Percentiles rank a stretch among this genome's conserved stretches.
Evolutionary conservation across 1,140 invertebrate genomes (phyloP).

Genomic region (Antheraea pernyi): DNA sequence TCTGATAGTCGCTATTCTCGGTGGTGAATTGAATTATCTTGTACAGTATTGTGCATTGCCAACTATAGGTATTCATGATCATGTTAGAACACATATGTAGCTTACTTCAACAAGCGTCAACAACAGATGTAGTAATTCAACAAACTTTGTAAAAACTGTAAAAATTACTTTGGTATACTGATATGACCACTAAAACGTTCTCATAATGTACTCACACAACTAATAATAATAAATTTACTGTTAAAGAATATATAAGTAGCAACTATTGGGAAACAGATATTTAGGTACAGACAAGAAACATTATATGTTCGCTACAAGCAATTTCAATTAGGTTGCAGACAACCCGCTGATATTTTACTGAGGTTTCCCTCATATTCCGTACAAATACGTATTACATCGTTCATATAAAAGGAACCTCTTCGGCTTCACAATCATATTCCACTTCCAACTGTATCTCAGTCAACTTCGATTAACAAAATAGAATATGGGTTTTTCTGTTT

Average conservation of each 20-base stretch:
- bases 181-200: no score
- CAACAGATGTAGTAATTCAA: no score
- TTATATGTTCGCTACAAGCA: slow-evolving; percentile 24
- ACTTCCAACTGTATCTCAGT: background rate
- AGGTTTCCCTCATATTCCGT: slow-evolving; percentile 15
- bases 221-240: no score
- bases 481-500: slow-evolving; percentile 16
- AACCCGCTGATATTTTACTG: slow-evolving; percentile 26
- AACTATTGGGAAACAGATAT: background rate
- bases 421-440: slow-evolving; percentile 8
- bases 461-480: background rate
- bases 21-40: no score
- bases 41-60: no score
- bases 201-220: no score
- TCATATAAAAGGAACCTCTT: slow-evolving; percentile 24
- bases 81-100: no score
- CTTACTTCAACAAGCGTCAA: no score
- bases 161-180: no score
- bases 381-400: background rate
- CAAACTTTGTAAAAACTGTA: no score
- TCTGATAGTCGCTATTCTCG: no score
- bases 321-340: slow-evolving; percentile 31
- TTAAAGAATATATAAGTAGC: background rate
- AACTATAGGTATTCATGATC: no score
- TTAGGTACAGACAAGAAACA: slow-evolving; percentile 6